phyloP scores from a whole-genome alignment of 2,113 vertebrate genomes.

The mouse (Mus musculus) region DNA sequence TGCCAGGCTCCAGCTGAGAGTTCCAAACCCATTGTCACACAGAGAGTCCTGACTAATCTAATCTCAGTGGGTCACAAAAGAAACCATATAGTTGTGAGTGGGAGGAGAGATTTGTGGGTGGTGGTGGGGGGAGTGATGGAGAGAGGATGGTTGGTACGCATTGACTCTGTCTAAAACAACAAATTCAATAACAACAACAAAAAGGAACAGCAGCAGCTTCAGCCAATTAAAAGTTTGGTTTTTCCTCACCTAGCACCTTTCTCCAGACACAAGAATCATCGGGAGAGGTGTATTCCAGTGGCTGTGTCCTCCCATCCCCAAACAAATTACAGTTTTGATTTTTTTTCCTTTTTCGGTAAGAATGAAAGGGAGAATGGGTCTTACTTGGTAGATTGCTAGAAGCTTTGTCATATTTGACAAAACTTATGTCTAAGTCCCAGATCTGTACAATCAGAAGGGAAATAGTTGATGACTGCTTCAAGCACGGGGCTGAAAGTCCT shows the following conservation, averaged over 20 bases:
- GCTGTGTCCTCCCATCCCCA: background rate
- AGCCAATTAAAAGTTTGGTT: background rate
- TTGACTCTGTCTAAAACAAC: background rate
- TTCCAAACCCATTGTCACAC: background rate
- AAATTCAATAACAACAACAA: background rate
- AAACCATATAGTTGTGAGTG: background rate
- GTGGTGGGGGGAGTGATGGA: background rate
- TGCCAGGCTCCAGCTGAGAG: background rate
- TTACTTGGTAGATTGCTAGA: background rate
- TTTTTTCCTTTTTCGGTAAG: background rate
- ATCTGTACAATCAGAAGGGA: background rate
- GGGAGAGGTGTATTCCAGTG: background rate
- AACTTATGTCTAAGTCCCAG: background rate
- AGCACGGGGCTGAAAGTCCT: background rate
- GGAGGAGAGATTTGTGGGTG: background rate
- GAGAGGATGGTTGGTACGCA: background rate
- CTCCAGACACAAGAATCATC: background rate
- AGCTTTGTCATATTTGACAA: background rate
- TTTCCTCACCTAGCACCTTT: background rate
- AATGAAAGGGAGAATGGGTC: background rate
- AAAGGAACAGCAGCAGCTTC: background rate
- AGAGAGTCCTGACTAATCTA: background rate
- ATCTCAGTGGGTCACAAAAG: background rate
- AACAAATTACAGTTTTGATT: background rate
- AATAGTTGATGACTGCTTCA: background rate